Percentiles rank a stretch among this genome's conserved stretches.
Evolutionary conservation across 1,140 invertebrate genomes (phyloP).

Genomic region (Chlorops oryzae): DNA sequence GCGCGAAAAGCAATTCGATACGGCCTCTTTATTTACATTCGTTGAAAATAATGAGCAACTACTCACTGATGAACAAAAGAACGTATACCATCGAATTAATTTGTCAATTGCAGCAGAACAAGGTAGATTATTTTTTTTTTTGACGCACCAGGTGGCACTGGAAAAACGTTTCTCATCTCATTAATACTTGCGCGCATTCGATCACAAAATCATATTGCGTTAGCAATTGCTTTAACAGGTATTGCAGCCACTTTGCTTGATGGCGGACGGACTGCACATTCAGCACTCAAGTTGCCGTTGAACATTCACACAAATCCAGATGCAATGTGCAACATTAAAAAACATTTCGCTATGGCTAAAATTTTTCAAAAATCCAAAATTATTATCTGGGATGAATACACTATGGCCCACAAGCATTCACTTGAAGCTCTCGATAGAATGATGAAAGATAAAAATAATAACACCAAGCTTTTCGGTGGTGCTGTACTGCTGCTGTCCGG

Average conservation of each 20-base stretch:
- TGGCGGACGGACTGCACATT: no score
- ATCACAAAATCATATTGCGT: no score
- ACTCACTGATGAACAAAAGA: slow-evolving; percentile 7
- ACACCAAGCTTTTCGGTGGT: no score
- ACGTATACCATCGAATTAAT: slow-evolving; percentile 9
- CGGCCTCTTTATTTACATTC: slow-evolving; percentile 5
- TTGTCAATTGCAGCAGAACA: neutral
- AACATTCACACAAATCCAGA: no score
- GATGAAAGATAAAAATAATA: no score
- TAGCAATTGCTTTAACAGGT: no score
- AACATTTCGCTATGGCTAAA: slow-evolving; percentile 30
- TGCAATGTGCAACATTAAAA: slow-evolving; percentile 29
- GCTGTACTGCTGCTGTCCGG: no score
- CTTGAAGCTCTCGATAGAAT: no score
- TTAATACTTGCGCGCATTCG: slow-evolving; percentile 37
- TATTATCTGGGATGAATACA: slow-evolving; percentile 43
- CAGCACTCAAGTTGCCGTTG: no score
- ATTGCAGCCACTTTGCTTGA: no score
- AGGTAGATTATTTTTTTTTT: slow-evolving; percentile 15
- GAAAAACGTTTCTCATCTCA: slow-evolving; percentile 43
- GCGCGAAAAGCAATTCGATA: no score
- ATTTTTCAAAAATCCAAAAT: slow-evolving; percentile 23
- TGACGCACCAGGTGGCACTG: slow-evolving; percentile 30
- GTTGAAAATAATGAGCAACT: slow-evolving; percentile 10
- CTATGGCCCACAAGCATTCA: no score